A percentile compares a stretch with the other conserved stretches of the same genome.
These are phyloP conservation scores for Vanessa tameamea DNA, from an alignment of 1,140 invertebrate species.

Conservation along the genomic window DNA sequence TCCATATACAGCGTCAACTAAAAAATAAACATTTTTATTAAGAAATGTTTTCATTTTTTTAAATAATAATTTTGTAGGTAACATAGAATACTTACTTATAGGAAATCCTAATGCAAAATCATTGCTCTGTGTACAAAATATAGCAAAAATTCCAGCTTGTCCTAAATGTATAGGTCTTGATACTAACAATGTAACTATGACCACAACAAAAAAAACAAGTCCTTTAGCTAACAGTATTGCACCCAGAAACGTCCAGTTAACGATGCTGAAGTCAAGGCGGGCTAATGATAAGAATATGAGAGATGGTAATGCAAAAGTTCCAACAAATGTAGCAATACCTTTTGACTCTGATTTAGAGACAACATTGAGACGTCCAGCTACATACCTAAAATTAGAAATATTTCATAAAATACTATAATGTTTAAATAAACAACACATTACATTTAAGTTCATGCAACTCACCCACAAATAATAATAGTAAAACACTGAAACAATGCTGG, in stretches of 20 bases:
- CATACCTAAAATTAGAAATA: conserved; percentile 85
- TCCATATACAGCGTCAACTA: conserved; percentile 88
- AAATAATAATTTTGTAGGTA: background rate
- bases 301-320: conserved; percentile 95
- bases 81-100: conserved; percentile 86
- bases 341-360: conserved; percentile 93
- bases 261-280: conserved; percentile 89
- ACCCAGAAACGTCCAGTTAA: conserved; percentile 95
- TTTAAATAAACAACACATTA: background rate
- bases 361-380: conserved; percentile 92
- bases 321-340: conserved; percentile 95
- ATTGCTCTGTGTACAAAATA: conserved; percentile 98
- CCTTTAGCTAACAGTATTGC: conserved; percentile 93
- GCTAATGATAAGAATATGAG: conserved; percentile 95
- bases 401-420: background rate
- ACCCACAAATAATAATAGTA: conserved; percentile 94
- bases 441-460: conserved; percentile 54
- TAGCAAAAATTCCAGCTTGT: conserved; percentile 94
- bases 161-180: conserved; percentile 90
- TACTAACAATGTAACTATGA: conserved; percentile 89
- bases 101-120: conserved; percentile 99
- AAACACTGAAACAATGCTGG: conserved; percentile 95
- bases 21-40: conserved; percentile 54
- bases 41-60: background rate
- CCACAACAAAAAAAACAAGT: conserved; percentile 91